A percentile compares a stretch with the other conserved stretches of the same genome.
phyloP scores from a whole-genome alignment of 2,797 vertebrate species.

The Gymnocypris eckloni region DNA sequence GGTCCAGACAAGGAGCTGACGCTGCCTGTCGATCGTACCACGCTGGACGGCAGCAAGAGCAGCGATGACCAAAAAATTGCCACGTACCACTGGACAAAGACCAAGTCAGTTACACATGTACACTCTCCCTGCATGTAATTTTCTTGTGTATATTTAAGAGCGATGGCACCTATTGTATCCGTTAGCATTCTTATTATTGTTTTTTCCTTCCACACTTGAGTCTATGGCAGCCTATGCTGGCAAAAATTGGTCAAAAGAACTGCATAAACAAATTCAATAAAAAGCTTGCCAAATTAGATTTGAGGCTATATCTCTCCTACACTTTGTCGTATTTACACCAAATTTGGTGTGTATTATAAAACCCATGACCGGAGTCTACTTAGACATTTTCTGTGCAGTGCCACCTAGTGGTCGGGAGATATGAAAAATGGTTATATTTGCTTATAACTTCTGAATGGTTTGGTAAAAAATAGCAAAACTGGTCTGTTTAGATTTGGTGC shows the following conservation, averaged over 20 bases:
- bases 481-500: too few relatives aligned
- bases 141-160: neutral
- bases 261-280: too few relatives aligned
- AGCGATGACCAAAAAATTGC: constrained; percentile 93
- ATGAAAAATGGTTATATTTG: neutral
- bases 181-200: neutral
- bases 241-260: neutral
- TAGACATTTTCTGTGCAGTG: neutral
- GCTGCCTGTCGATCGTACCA: constrained; percentile 92
- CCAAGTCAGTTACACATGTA: constrained; percentile 74
- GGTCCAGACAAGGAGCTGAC: constrained; percentile 98
- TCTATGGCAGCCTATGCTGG: neutral
- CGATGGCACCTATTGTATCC: too few relatives aligned
- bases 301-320: neutral
- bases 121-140: neutral
- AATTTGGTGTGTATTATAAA: neutral
- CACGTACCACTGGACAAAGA: constrained; percentile 91
- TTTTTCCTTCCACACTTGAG: neutral
- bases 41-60: constrained; percentile 94
- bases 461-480: too few relatives aligned
- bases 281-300: neutral
- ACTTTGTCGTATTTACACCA: neutral
- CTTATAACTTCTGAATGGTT: neutral
- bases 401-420: neutral
- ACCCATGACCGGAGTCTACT: neutral